These are phyloP conservation scores for Eleutherodactylus coqui DNA, from an alignment of 2,797 vertebrate genomes.

Conservation along the genomic window DNA sequence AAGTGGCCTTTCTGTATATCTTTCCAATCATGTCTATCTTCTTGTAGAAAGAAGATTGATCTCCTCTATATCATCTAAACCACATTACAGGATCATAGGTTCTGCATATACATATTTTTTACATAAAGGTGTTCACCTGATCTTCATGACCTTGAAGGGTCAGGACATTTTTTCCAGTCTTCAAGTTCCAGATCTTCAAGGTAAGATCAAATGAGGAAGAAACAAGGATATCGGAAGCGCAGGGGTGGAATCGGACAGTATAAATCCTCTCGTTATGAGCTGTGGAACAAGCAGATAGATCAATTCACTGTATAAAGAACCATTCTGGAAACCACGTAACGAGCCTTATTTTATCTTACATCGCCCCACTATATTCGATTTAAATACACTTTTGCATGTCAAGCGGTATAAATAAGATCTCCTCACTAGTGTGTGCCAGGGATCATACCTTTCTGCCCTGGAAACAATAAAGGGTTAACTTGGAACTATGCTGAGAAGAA, in stretches of 20 bases:
- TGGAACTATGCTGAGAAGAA: conserved; percentile 13
- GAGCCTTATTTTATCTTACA: not conserved
- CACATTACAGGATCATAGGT: not conserved
- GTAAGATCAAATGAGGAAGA: conserved; percentile 94
- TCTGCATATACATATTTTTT: not conserved
- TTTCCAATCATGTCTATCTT: too few relatives aligned
- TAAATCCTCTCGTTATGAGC: conserved; percentile 98
- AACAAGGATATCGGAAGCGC: conserved; percentile 84
- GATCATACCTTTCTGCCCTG: not conserved
- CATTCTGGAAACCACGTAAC: not conserved
- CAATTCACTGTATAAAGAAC: not conserved
- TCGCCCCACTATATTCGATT: not conserved
- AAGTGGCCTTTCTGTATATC: too few relatives aligned
- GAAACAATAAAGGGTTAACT: conserved; percentile 8
- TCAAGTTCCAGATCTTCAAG: conserved; percentile 87
- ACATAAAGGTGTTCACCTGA: conserved; percentile 78
- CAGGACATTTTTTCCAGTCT: conserved; percentile 74
- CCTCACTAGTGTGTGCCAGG: conserved; percentile 9
- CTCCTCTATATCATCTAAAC: not conserved
- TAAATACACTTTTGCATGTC: not conserved
- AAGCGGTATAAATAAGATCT: not conserved
- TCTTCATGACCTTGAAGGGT: conserved; percentile 86
- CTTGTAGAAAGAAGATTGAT: not conserved
- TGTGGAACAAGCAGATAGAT: conserved; percentile 63
- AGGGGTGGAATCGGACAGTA: conserved; percentile 89